These are phyloP conservation scores for Nautilus pompilius DNA, from an alignment of 1,140 invertebrate species.

Conservation along the genomic window DNA sequence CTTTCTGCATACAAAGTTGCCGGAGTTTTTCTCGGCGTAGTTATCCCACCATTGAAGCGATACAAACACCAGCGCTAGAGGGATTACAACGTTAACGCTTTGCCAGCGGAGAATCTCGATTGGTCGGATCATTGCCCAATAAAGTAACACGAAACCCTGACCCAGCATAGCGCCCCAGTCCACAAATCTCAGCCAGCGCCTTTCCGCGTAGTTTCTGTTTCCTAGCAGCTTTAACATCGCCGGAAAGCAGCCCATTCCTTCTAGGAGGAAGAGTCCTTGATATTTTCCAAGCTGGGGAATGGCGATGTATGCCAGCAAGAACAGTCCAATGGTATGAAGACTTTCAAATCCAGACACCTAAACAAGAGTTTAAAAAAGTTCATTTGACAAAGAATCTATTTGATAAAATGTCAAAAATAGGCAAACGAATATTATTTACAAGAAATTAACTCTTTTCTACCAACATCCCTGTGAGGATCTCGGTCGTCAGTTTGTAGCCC, in stretches of 20 bases:
- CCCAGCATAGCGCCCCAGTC: background rate
- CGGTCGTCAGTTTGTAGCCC: too few relatives aligned
- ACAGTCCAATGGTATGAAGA: background rate
- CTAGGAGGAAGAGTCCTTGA: background rate
- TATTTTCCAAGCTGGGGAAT: background rate
- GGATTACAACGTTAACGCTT: background rate
- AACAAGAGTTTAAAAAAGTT: too few relatives aligned
- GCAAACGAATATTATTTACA: too few relatives aligned
- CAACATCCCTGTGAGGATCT: too few relatives aligned
- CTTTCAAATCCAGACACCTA: background rate
- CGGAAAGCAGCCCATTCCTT: background rate
- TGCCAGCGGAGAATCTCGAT: background rate
- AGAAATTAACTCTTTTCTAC: too few relatives aligned
- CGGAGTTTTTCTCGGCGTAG: background rate
- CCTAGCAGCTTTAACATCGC: background rate
- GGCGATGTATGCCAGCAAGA: background rate
- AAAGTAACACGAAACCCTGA: background rate
- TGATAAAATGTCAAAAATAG: too few relatives aligned
- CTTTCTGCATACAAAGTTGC: background rate
- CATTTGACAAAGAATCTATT: too few relatives aligned
- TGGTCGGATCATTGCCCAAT: background rate
- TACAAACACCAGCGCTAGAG: background rate
- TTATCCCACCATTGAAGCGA: conserved; percentile 3
- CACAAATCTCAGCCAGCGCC: background rate
- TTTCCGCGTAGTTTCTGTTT: background rate